These are phyloP conservation scores for Drymodes brunneopygia DNA, from an alignment of 2,113 vertebrate species.

Conservation along the genomic window DNA sequence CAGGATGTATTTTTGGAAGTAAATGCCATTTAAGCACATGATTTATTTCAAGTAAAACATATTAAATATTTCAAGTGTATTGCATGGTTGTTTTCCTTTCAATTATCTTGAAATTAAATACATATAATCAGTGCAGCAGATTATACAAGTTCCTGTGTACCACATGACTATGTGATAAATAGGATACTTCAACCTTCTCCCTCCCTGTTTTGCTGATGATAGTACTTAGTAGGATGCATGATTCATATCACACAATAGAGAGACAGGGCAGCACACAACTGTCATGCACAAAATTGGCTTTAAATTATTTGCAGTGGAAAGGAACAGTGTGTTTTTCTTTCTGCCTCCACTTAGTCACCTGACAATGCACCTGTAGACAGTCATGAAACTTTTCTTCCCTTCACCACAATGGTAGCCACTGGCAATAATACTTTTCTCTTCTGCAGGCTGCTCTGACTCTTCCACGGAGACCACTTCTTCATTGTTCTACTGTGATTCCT, in stretches of 20 bases:
- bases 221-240: not conserved
- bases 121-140: not conserved
- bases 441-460: slow-evolving; percentile 86
- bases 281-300: not conserved
- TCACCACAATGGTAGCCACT: not conserved
- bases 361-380: not conserved
- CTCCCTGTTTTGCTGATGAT: not conserved
- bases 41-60: not conserved
- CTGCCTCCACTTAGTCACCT: not conserved
- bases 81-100: not conserved
- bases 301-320: not conserved
- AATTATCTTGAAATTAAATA: not conserved
- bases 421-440: not conserved
- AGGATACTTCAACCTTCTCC: not conserved
- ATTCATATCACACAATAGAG: not conserved
- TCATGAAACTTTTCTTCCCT: not conserved
- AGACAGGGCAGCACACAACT: not conserved
- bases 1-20: not conserved
- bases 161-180: not conserved
- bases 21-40: not conserved
- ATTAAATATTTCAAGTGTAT: not conserved
- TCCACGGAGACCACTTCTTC: slow-evolving; percentile 86
- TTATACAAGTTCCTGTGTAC: not conserved
- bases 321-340: not conserved
- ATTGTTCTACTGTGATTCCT: slow-evolving; percentile 91